Base-by-base conservation (phyloP, 2,113 vertebrate genomes). In the Ciconia boyciana region DNA sequence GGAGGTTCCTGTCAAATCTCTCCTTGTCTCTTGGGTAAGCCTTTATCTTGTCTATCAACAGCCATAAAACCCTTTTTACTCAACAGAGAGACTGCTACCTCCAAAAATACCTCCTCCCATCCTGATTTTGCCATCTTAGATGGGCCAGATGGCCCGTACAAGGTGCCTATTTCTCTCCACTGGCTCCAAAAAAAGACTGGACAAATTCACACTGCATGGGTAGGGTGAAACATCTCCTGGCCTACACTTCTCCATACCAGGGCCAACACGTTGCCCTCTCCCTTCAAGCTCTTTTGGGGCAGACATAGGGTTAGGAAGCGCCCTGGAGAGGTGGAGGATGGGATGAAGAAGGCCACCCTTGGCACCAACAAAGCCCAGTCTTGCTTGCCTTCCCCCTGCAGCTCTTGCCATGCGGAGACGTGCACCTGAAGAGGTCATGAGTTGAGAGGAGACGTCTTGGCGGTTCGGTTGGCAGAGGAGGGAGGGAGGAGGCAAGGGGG, bases 401-500 rank as follows among this genome's bases (percentile, higher is more conserved):
- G 86, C n/a, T 87, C 71, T 13, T 21, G 60, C 85, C 32, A 0
- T 74, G 68, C 1, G 8, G 55, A 79, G 90, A 91, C 80, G 36
- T 46, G 55, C 57, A 83, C 57, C 55, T 26, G 39, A 34, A 74
- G 83, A 78, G 69, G 49, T 85, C 65, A 65, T 1, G 51, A 72
- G 71, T 81, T 71, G 51, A 64, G 90, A 68, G 71, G 78, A 91
- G 81, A 46, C 46, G 14, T 71, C 65, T 74, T 58, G 89, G 83
- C 64, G 21, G 55, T 55, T 69, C 4, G 5, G 55, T 28, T 82
- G 91, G 76, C 5, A 3, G 61, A 93, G 66, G 62, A 68, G 51
- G 32, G 49, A 77, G 94, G 94, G 88, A 93, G 84, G 94, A 94
- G 89, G 83, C 78, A 16, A 76, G 58, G 78, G 44, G 86, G 48